A percentile compares a stretch with the other conserved stretches of the same genome.
Conservation (phyloP, 2,888 invertebrate genomes). For the Polyommatus icarus region DNA sequence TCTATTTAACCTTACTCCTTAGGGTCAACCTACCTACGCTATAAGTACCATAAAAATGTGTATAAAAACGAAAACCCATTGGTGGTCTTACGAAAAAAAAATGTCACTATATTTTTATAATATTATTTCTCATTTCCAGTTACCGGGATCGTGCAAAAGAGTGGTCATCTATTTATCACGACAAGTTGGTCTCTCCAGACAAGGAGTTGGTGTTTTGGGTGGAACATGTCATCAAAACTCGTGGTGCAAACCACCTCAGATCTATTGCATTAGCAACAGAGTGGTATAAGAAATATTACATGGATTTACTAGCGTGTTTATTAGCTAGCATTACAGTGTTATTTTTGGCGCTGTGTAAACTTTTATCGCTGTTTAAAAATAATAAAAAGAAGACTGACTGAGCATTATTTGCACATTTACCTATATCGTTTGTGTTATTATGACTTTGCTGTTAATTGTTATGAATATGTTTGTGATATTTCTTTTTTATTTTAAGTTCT, state of each 20-base stretch:
- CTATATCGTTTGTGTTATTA: neutral
- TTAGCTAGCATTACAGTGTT: neutral
- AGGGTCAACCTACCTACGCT: no score
- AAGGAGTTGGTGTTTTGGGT: slow-evolving; percentile 44
- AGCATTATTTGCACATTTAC: neutral
- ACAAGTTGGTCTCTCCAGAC: slow-evolving; percentile 40
- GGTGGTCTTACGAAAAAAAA: no score
- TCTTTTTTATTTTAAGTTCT: neutral
- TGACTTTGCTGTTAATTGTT: neutral
- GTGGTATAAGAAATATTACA: slow-evolving; percentile 20
- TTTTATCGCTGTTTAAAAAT: neutral
- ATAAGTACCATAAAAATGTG: neutral
- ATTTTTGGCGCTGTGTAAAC: neutral
- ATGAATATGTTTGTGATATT: neutral
- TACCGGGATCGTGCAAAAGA: slow-evolving; percentile 30
- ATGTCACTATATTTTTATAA: neutral
- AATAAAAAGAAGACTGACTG: slow-evolving; percentile 11
- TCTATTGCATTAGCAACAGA: neutral
- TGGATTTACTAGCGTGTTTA: neutral
- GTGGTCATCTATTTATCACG: slow-evolving; percentile 42
- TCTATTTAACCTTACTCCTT: no score
- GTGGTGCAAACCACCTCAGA: slow-evolving; percentile 41
- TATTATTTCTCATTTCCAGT: slow-evolving; percentile 27
- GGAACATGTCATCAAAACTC: slow-evolving; percentile 41
- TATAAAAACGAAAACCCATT: neutral